phyloP scores from a whole-genome alignment of 2,797 vertebrate species.

The Siniperca undulata region DNA sequence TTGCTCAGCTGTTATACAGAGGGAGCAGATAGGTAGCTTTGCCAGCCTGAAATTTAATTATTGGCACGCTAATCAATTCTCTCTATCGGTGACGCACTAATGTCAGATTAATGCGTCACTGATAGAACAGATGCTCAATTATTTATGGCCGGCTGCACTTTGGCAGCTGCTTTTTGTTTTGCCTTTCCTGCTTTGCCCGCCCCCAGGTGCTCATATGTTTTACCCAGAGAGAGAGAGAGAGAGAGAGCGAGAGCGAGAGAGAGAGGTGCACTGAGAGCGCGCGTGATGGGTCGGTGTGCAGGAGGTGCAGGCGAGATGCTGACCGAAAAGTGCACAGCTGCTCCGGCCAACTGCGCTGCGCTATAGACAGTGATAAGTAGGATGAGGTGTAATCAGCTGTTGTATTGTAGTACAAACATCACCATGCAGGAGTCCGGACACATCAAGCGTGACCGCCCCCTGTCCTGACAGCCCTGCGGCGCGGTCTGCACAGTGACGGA shows the following conservation, averaged over 20 bases:
- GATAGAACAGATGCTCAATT: slow-evolving; percentile 54
- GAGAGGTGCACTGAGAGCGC: slow-evolving; percentile 6
- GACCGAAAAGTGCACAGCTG: slow-evolving; percentile 42
- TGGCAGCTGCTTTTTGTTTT: slow-evolving; percentile 46
- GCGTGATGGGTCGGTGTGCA: slow-evolving; percentile 49
- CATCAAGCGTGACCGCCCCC: slow-evolving; percentile 42
- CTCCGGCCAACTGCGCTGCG: slow-evolving; percentile 38
- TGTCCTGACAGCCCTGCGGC: slow-evolving; percentile 62
- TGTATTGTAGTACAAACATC: slow-evolving; percentile 5
- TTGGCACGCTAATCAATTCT: slow-evolving; percentile 54
- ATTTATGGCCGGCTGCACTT: slow-evolving; percentile 37
- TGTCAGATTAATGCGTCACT: slow-evolving; percentile 64
- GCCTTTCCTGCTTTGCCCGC: slow-evolving; percentile 24
- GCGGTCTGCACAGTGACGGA: slow-evolving; percentile 46
- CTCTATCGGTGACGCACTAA: slow-evolving; percentile 60
- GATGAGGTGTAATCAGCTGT: slow-evolving; percentile 21
- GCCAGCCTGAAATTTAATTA: slow-evolving; percentile 44
- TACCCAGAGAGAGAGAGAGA: slow-evolving; percentile 27
- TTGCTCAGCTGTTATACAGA: neutral
- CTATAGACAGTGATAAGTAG: neutral
- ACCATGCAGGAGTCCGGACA: slow-evolving; percentile 50
- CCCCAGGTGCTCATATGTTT: slow-evolving; percentile 42
- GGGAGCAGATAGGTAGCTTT: neutral
- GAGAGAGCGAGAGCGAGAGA: slow-evolving; percentile 12
- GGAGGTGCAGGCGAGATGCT: slow-evolving; percentile 55